These are phyloP conservation scores for Fragum whitleyi DNA, from an alignment of 2,888 invertebrate species.

Conservation along the genomic window DNA sequence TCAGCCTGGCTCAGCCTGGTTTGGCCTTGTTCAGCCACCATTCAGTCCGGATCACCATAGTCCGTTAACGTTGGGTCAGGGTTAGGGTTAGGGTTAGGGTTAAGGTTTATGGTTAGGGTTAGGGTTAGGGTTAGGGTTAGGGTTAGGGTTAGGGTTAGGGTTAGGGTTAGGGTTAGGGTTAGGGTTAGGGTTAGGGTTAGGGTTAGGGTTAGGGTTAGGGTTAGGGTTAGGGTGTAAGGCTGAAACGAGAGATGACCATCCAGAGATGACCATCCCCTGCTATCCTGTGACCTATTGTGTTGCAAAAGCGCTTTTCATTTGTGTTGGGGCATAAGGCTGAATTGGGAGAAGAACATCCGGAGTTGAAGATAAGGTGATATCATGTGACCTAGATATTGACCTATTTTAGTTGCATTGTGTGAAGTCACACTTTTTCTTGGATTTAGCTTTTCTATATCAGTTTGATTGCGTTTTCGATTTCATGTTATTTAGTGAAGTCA, in stretches of 20 bases:
- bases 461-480: conserved; percentile 69
- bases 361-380: conserved; percentile 55
- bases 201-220: conserved; percentile 61
- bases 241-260: no score
- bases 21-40: no score
- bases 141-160: conserved; percentile 50
- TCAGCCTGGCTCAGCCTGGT: no score
- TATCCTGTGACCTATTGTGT: no score
- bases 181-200: conserved; percentile 67
- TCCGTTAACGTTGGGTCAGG: conserved; percentile 56
- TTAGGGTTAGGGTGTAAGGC: conserved; percentile 33
- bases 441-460: conserved; percentile 70
- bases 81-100: no score
- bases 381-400: conserved; percentile 38
- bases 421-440: conserved; percentile 51
- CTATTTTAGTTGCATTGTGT: conserved; percentile 57
- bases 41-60: no score
- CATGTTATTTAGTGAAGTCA: conserved; percentile 57
- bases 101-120: conserved; percentile 56
- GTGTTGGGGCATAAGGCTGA: conserved; percentile 65
- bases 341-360: conserved; percentile 55
- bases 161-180: conserved; percentile 70
- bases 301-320: no score
- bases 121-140: conserved; percentile 66
- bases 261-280: no score